Conservation (phyloP, 2,113 vertebrate species). For the Lagopus muta region DNA sequence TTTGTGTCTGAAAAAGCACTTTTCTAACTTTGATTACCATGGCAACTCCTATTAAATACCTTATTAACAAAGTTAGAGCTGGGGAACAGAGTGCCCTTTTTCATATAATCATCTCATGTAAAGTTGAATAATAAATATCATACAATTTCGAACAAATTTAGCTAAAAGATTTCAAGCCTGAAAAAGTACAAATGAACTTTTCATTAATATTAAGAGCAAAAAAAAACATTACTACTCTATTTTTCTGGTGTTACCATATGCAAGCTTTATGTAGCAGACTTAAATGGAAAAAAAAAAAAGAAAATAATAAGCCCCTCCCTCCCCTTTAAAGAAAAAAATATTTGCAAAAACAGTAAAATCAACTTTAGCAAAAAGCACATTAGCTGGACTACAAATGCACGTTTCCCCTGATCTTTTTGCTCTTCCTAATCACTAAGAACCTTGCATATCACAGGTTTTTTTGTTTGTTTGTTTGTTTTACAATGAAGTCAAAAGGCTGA, state of each 20-base stretch:
- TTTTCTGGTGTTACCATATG: neutral
- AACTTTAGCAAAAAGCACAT: neutral
- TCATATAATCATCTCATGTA: conserved; percentile 22
- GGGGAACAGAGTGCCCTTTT: conserved; percentile 34
- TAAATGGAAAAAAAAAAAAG: neutral
- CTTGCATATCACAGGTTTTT: neutral
- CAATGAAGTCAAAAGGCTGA: neutral
- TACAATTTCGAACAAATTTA: conserved; percentile 15
- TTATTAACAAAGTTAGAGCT: conserved; percentile 36
- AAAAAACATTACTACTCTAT: neutral
- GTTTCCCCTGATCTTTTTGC: neutral
- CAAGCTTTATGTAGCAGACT: neutral
- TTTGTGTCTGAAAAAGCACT: neutral
- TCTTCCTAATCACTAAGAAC: neutral
- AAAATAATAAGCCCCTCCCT: neutral
- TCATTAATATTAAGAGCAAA: neutral
- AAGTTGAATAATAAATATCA: conserved; percentile 43
- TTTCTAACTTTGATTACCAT: conserved; percentile 47
- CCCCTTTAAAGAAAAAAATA: neutral
- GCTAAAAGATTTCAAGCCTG: neutral
- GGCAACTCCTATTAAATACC: conserved; percentile 22
- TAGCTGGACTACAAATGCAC: neutral
- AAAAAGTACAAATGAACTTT: conserved; percentile 25
- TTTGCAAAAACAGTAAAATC: neutral
- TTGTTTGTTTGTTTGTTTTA: neutral